These are phyloP conservation scores for Sinelater perroti DNA, from an alignment of 2,888 invertebrate species.

Conservation along the genomic window DNA sequence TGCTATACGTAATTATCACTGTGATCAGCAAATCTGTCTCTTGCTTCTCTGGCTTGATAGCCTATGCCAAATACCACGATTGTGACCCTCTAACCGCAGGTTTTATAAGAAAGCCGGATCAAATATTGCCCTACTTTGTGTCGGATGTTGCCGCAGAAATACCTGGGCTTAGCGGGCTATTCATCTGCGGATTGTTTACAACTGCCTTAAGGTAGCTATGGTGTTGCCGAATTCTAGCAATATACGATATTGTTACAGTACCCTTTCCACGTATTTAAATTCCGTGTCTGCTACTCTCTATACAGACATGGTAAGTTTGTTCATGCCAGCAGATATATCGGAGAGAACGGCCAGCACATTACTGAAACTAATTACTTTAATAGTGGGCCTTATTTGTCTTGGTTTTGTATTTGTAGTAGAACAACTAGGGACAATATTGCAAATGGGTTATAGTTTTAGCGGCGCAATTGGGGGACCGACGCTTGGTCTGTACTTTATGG, in stretches of 20 bases:
- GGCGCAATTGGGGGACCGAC: constrained; percentile 71
- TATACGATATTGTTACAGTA: constrained; percentile 60
- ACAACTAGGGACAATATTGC: constrained; percentile 71
- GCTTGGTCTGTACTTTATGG: constrained; percentile 71
- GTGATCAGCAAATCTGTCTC: constrained; percentile 14
- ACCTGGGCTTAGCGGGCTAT: constrained; percentile 76
- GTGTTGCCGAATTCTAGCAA: constrained; percentile 30
- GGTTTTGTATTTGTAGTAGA: constrained; percentile 72
- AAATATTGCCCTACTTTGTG: constrained; percentile 71
- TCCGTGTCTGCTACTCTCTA: constrained; percentile 71
- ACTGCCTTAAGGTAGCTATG: constrained; percentile 68
- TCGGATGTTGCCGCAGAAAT: constrained; percentile 70
- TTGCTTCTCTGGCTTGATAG: constrained; percentile 55
- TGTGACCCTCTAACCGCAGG: constrained; percentile 70
- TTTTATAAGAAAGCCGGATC: constrained; percentile 65
- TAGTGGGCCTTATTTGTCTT: constrained; percentile 75
- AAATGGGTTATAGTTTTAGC: constrained; percentile 68
- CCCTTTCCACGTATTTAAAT: constrained; percentile 70
- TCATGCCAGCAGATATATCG: constrained; percentile 62
- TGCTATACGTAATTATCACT: neutral
- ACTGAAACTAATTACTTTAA: constrained; percentile 64
- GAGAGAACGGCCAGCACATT: constrained; percentile 66
- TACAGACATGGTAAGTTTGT: constrained; percentile 70
- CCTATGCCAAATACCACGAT: constrained; percentile 70
- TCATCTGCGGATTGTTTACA: constrained; percentile 77